phyloP scores from a whole-genome alignment of 2,113 vertebrate species.

The Dicentrarchus labrax region DNA sequence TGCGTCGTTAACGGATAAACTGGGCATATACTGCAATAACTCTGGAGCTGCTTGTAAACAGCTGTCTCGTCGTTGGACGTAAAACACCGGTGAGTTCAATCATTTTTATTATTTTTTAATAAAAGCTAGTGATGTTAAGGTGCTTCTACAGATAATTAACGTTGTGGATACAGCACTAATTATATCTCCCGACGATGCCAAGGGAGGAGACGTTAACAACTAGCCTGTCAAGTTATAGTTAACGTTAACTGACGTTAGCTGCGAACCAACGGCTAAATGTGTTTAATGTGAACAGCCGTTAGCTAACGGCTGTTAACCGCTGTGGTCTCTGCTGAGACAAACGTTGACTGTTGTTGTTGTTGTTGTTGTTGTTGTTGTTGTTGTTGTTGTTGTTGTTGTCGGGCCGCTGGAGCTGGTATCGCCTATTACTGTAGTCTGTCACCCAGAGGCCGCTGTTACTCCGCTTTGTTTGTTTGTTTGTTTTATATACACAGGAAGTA shows the following conservation, averaged over 20 bases:
- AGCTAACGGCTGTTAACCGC: too few species aligned
- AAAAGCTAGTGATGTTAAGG: not conserved
- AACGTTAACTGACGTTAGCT: not conserved
- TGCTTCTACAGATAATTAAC: rapidly evolving
- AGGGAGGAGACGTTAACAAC: not conserved
- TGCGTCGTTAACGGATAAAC: conserved; percentile 35
- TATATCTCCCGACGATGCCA: not conserved
- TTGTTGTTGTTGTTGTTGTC: conserved; percentile 7
- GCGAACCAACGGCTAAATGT: not conserved
- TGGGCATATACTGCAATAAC: conserved; percentile 49
- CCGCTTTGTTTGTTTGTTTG: not conserved
- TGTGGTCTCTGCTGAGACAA: too few species aligned
- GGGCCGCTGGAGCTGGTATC: conserved; percentile 33
- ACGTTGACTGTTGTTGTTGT: too few species aligned
- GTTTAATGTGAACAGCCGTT: not conserved
- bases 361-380: not conserved
- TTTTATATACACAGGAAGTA: too few species aligned
- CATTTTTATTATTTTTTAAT: not conserved
- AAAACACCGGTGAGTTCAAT: conserved; percentile 34
- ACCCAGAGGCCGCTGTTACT: conserved; percentile 10
- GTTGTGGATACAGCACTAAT: not conserved
- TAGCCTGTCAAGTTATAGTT: not conserved
- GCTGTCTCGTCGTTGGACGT: not conserved
- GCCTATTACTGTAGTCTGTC: not conserved
- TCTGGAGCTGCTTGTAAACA: conserved; percentile 44